Percentiles rank a stretch among this genome's conserved stretches.
Evolutionary conservation across 1,140 invertebrate species (phyloP).

Genomic region (Neodiprion pinetum): DNA sequence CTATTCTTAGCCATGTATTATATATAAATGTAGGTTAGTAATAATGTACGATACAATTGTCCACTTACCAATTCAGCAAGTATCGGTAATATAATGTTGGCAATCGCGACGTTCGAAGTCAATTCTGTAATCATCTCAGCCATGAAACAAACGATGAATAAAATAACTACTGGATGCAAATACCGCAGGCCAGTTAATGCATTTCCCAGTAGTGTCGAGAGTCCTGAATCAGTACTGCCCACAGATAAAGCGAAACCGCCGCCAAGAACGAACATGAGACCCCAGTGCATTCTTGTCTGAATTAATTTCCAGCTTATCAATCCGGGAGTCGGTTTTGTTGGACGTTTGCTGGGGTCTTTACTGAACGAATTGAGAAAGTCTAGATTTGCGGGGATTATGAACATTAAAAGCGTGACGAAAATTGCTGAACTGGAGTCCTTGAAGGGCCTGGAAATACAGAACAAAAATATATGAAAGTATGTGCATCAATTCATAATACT

Average conservation of each 20-base stretch:
- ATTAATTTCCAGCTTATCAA: slow-evolving; percentile 82
- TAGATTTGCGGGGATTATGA: slow-evolving; percentile 79
- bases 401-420: slow-evolving; percentile 80
- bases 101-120: slow-evolving; percentile 71
- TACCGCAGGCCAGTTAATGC: slow-evolving; percentile 61
- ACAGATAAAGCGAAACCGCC: slow-evolving; percentile 90
- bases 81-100: slow-evolving; percentile 71
- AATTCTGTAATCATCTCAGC: slow-evolving; percentile 69
- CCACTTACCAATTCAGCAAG: slow-evolving; percentile 67
- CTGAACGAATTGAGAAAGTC: slow-evolving; percentile 76
- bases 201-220: slow-evolving; percentile 76
- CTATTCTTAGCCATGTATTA: too few species aligned
- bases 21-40: too few species aligned
- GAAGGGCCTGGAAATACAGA: slow-evolving; percentile 65
- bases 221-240: slow-evolving; percentile 77
- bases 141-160: slow-evolving; percentile 58
- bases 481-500: slow-evolving; percentile 4
- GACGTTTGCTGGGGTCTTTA: slow-evolving; percentile 62
- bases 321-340: slow-evolving; percentile 67
- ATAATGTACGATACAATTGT: slow-evolving; percentile 23
- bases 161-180: slow-evolving; percentile 46
- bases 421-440: slow-evolving; percentile 86
- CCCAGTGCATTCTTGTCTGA: slow-evolving; percentile 81
- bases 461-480: neutral
- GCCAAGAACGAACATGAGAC: slow-evolving; percentile 77